Evolutionary conservation across 2,797 vertebrate species (phyloP).

Genomic region (Chloroceryle inda): DNA sequence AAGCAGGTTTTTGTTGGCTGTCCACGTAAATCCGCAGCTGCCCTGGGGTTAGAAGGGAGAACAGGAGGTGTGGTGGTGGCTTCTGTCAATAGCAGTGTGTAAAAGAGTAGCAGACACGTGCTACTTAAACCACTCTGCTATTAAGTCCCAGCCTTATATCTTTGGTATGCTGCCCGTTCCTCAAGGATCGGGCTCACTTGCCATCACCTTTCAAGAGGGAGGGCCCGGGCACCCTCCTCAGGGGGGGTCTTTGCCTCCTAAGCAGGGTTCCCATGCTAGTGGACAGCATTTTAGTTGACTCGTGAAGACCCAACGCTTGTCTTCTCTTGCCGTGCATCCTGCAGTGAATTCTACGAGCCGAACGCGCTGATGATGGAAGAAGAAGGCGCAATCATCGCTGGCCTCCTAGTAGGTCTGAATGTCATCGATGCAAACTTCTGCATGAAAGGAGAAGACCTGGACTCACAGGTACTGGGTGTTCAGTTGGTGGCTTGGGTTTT

Average conservation of each 20-base stretch:
- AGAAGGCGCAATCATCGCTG: slow-evolving; percentile 97
- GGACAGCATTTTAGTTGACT: neutral
- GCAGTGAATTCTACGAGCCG: slow-evolving; percentile 94
- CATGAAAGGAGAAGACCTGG: slow-evolving; percentile 98
- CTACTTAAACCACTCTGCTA: neutral
- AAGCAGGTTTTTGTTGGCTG: neutral
- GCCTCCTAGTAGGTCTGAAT: slow-evolving; percentile 94
- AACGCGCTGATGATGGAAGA: slow-evolving; percentile 99
- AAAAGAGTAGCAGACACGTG: neutral
- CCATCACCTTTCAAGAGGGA: neutral
- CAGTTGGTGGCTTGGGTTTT: neutral
- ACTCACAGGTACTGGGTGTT: slow-evolving; percentile 89
- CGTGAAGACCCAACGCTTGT: no score
- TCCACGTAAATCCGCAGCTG: neutral
- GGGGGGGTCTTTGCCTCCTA: neutral
- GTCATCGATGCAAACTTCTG: slow-evolving; percentile 99
- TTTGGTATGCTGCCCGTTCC: rapidly evolving
- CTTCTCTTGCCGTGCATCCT: neutral
- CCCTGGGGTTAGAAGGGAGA: neutral
- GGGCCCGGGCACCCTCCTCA: neutral
- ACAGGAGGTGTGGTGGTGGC: neutral
- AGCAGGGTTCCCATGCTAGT: neutral
- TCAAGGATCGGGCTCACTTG: rapidly evolving
- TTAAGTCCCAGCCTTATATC: neutral
- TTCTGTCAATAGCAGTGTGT: neutral